phyloP scores from a whole-genome alignment of 92 coral and sea anemone species.

The Porites rus region DNA sequence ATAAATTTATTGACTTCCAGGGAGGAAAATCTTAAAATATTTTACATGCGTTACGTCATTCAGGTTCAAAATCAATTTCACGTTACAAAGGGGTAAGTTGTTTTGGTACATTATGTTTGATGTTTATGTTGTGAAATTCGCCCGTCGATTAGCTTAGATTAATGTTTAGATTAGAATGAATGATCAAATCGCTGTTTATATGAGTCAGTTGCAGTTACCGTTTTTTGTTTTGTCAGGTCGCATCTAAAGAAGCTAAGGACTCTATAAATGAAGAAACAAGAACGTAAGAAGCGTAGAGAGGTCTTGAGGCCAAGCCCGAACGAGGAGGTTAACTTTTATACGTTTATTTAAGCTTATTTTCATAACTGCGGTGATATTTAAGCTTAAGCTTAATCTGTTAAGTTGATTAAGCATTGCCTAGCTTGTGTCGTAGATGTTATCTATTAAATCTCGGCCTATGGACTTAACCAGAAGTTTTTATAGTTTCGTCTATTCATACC shows the following conservation, averaged over 20 bases:
- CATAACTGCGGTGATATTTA: not conserved
- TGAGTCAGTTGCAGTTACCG: not conserved
- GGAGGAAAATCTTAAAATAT: not conserved
- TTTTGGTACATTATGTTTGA: too few relatives aligned
- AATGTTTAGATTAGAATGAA: not conserved
- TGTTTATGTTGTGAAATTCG: conserved; percentile 7
- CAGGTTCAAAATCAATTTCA: not conserved
- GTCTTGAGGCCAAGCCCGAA: conserved; percentile 86
- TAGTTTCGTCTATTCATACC: too few relatives aligned
- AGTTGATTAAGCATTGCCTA: too few relatives aligned
- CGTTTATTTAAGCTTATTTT: too few relatives aligned
- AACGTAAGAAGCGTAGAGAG: conserved; percentile 25
- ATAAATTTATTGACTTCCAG: too few relatives aligned
- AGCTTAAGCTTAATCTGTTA: too few relatives aligned
- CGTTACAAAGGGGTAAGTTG: not conserved
- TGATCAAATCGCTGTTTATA: conserved; percentile 18
- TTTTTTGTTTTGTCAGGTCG: not conserved
- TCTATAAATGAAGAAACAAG: conserved; percentile 35
- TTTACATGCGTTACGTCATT: too few relatives aligned
- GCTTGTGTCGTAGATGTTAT: too few relatives aligned
- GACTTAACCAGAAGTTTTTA: too few relatives aligned
- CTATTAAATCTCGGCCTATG: too few relatives aligned
- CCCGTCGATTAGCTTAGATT: not conserved
- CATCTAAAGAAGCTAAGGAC: not conserved
- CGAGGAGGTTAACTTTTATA: conserved; percentile 68